Percentiles rank a stretch among this genome's conserved stretches.
Evolutionary conservation across 2,113 vertebrate genomes (phyloP).

Genomic region (Corvus moneduloides): DNA sequence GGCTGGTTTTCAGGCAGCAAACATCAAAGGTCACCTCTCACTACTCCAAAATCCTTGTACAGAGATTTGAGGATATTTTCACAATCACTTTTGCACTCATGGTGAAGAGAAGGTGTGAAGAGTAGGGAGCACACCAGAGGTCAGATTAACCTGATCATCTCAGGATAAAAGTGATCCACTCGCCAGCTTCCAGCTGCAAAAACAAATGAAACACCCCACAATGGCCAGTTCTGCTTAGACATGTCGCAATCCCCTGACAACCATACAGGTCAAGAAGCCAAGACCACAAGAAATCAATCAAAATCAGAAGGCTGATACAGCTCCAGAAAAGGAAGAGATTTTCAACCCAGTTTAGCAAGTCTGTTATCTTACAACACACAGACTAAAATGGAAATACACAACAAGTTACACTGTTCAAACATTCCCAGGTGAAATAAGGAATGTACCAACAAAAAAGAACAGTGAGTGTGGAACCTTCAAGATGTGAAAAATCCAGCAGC

Average conservation of each 20-base stretch:
- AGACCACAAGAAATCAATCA: background rate
- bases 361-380: background rate
- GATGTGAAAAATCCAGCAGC: background rate
- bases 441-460: conserved; percentile 28
- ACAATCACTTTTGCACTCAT: accelerated
- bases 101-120: background rate
- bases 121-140: background rate
- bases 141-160: background rate
- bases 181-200: conserved; percentile 70
- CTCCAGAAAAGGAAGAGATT: background rate
- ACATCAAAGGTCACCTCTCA: accelerated
- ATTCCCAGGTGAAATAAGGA: conserved; percentile 27
- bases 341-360: background rate
- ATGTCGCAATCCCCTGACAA: background rate
- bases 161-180: conserved; percentile 12
- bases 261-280: background rate
- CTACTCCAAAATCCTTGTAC: background rate
- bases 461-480: background rate
- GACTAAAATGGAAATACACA: background rate
- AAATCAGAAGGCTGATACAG: background rate
- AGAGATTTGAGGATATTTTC: background rate
- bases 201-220: conserved; percentile 44
- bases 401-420: background rate
- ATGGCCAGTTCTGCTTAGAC: conserved; percentile 60
- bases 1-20: background rate